phyloP scores from a whole-genome alignment of 2,888 invertebrate genomes.

The Trissolcus brochymenae region DNA sequence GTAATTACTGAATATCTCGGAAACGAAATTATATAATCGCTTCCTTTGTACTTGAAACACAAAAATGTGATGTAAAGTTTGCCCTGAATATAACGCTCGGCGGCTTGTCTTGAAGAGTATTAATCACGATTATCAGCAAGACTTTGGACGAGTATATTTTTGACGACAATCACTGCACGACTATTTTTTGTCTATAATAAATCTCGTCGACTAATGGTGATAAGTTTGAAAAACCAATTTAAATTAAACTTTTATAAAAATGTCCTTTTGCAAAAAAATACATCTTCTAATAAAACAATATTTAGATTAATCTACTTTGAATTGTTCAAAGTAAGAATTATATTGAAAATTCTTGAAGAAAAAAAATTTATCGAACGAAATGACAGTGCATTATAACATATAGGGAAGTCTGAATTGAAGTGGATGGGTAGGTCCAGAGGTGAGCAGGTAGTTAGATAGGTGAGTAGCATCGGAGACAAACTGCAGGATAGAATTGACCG shows the following conservation, averaged over 20 bases:
- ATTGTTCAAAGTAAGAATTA: no score
- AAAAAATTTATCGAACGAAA: neutral
- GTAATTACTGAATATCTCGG: slow-evolving; percentile 3
- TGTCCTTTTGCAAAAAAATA: no score
- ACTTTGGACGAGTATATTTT: slow-evolving; percentile 17
- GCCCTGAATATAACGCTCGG: slow-evolving; percentile 16
- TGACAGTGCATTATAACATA: slow-evolving; percentile 4
- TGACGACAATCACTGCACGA: slow-evolving; percentile 41
- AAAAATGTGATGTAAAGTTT: slow-evolving; percentile 47
- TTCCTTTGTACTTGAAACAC: slow-evolving; percentile 17
- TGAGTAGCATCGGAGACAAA: slow-evolving; percentile 55
- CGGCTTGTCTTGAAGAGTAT: slow-evolving; percentile 36
- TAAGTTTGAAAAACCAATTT: no score
- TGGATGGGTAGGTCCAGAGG: slow-evolving; percentile 45
- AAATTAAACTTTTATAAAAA: no score
- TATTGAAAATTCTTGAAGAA: no score
- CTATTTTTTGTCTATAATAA: no score
- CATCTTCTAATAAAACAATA: no score
- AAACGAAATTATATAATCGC: slow-evolving; percentile 7
- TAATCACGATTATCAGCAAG: slow-evolving; percentile 49
- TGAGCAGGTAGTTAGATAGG: slow-evolving; percentile 37
- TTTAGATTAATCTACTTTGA: no score
- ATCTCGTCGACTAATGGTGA: no score
- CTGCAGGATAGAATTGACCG: slow-evolving; percentile 63
- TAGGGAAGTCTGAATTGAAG: slow-evolving; percentile 10